Percentiles rank a stretch among this genome's conserved stretches.
phyloP scores from a whole-genome alignment of 2,888 invertebrate genomes.

The Stenodema calcarata region DNA sequence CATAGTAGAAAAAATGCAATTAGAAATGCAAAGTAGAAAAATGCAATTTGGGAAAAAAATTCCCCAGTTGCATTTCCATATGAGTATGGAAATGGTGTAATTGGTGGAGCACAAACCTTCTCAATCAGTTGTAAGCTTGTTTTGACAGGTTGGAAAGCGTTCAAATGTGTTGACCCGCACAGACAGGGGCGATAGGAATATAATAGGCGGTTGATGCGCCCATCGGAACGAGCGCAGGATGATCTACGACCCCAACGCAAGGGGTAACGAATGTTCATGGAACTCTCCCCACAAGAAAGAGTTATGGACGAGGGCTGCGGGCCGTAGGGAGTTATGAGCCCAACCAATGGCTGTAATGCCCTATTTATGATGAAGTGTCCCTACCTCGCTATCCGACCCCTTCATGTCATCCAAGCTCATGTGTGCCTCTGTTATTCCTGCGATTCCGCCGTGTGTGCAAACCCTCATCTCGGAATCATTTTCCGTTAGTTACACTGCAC shows the following conservation, averaged over 20 bases:
- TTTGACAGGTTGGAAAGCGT: no score
- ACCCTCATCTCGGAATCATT: neutral
- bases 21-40: no score
- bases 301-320: slow-evolving; percentile 19
- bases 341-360: slow-evolving; percentile 37
- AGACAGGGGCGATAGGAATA: neutral
- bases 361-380: slow-evolving; percentile 41
- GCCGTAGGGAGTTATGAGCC: slow-evolving; percentile 30
- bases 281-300: slow-evolving; percentile 3
- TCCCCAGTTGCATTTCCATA: no score
- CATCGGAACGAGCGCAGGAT: neutral
- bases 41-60: no score
- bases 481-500: neutral
- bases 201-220: slow-evolving; percentile 9
- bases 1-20: no score
- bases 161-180: no score
- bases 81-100: no score
- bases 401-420: no score
- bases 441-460: no score
- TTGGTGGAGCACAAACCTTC: no score
- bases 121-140: no score
- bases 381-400: neutral
- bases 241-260: neutral
- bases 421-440: no score
- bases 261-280: slow-evolving; percentile 40